Evolutionary conservation across 2,113 vertebrate genomes (phyloP).

Genomic region (Alethe diademata): DNA sequence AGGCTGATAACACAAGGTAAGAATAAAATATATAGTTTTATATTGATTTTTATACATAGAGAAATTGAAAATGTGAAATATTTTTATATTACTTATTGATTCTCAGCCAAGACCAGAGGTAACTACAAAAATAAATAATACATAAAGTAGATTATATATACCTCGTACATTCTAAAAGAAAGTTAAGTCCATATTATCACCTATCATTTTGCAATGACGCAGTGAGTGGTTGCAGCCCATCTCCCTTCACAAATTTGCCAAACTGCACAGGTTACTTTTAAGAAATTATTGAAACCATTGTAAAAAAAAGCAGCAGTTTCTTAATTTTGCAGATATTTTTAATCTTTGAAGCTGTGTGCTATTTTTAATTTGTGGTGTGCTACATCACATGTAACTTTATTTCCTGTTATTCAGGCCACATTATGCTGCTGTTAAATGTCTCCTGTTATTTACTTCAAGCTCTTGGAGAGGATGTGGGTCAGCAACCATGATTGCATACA

Average conservation of each 20-base stretch:
- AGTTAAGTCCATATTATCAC: neutral
- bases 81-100: slow-evolving; percentile 43
- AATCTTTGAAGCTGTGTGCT: neutral
- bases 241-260: neutral
- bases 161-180: slow-evolving; percentile 24
- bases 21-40: neutral
- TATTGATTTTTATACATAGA: slow-evolving; percentile 37
- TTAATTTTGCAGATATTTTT: neutral
- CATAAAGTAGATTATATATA: slow-evolving; percentile 6
- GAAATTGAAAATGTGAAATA: slow-evolving; percentile 35
- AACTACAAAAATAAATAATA: slow-evolving; percentile 45
- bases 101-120: neutral
- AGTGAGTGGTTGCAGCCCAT: neutral
- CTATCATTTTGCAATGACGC: neutral
- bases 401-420: neutral
- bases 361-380: neutral
- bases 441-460: neutral
- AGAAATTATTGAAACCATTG: neutral
- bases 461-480: neutral
- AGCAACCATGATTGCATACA: neutral
- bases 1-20: neutral
- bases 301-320: neutral
- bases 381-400: neutral
- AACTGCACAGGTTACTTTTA: neutral
- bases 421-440: neutral